Evolutionary conservation across 2,888 invertebrate genomes (phyloP), one percentile per base, ranked within the genome.

Genomic region (Spilosoma lubricipeda): DNA sequence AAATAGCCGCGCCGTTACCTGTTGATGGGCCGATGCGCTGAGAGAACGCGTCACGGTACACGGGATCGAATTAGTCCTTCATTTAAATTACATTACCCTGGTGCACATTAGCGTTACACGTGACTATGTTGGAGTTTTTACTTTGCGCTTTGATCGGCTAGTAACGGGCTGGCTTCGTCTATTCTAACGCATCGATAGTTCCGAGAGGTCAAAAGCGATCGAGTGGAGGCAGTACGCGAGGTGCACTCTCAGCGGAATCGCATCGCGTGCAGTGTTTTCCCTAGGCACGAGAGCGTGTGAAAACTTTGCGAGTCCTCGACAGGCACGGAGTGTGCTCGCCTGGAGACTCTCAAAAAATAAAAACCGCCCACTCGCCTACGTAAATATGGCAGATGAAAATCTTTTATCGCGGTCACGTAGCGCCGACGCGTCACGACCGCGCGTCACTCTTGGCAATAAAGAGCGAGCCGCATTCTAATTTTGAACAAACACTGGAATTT

Each of bases 331-430:
- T 86, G 89, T 88, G 88, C 91, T 90, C 83, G 87, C 86, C 87
- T 90, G 87, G 90, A 93, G 94, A 92, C 92, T 92, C 95, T 95
- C 90, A 90, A 94, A 94, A 93, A 89, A 94, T 93, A 94, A 95
- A 95, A 95, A 94, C 95, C 95, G 93, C 95, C 95, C 95, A 95
- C 95, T 95, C 93, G 89, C 90, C 93, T 88, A 92, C 93, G 95
- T 95, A 95, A 95, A 95, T 95, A 95, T 94, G 93, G 94, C 93
- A 95, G 95, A 95, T 95, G 95, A 93, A 95, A 94, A 95, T 95
- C 95, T 95, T 95, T 95, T 95, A 95, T 95, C 95, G 92, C 92
- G 93, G 95, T 95, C 95, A 95, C 95, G 95, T 95, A 95, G 92
- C 92, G 88, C 90, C 89, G 93, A 91, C 86, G 92, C 94, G 94